Percentiles rank a stretch among this genome's conserved stretches.
Conservation (phyloP, 1,140 invertebrate genomes). For the Eumaeus atala region DNA sequence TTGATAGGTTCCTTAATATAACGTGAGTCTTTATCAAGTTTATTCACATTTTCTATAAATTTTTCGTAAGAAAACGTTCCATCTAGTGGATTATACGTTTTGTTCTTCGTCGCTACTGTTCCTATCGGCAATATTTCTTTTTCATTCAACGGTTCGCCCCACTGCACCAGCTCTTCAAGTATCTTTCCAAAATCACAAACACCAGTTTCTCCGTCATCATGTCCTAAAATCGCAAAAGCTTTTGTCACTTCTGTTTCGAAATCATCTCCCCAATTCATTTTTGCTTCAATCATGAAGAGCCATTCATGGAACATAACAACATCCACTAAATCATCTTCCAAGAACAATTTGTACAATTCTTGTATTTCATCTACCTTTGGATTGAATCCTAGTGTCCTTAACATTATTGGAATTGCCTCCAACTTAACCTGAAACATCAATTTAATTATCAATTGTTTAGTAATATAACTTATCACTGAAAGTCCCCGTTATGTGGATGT, state of each 20-base stretch:
- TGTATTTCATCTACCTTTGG: constrained; percentile 50
- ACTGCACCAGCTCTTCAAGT: constrained; percentile 43
- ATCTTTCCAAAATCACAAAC: constrained; percentile 42
- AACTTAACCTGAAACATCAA: constrained; percentile 39
- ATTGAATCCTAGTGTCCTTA: constrained; percentile 60
- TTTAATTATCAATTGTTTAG: no score
- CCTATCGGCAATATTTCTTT: constrained; percentile 58
- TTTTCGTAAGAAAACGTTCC: constrained; percentile 47
- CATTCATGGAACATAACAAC: constrained; percentile 57
- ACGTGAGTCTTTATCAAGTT: constrained; percentile 46
- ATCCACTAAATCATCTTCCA: constrained; percentile 59
- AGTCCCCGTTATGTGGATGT: no score
- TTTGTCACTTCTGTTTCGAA: constrained; percentile 50
- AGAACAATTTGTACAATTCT: constrained; percentile 44
- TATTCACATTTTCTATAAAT: constrained; percentile 66
- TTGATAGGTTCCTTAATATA: constrained; percentile 60
- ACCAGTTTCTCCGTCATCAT: constrained; percentile 54
- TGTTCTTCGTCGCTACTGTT: constrained; percentile 51
- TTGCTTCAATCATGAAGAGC: constrained; percentile 63
- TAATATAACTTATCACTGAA: no score
- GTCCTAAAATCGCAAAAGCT: constrained; percentile 48
- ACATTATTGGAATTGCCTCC: constrained; percentile 48
- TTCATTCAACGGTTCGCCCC: constrained; percentile 57
- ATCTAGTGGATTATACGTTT: constrained; percentile 45
- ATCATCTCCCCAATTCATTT: constrained; percentile 58